A percentile compares a stretch with the other conserved stretches of the same genome.
These are phyloP conservation scores for Erebia aethiops DNA, from an alignment of 2,888 invertebrate species.

Conservation along the genomic window DNA sequence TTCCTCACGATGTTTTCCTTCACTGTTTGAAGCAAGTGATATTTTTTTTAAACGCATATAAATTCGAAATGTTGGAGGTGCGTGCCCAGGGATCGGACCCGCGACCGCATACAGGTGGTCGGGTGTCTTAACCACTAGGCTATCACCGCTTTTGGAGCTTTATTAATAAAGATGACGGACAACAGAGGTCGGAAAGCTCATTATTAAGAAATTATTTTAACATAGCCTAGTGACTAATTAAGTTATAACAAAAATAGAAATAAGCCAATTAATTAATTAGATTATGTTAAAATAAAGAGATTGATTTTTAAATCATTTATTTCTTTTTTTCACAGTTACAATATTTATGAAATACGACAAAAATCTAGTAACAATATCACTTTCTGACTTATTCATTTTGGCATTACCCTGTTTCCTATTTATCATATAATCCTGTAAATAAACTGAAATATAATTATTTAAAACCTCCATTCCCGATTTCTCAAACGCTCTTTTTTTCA, in stretches of 20 bases:
- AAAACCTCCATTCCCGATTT: too few species aligned
- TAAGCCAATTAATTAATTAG: neutral
- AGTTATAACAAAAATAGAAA: neutral
- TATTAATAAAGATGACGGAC: neutral
- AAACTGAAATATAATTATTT: neutral
- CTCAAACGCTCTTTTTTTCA: too few species aligned
- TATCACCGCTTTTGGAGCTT: too few species aligned
- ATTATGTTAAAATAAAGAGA: neutral
- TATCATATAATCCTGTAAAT: constrained; percentile 28
- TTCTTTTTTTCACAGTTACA: constrained; percentile 15
- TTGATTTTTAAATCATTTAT: constrained; percentile 18
- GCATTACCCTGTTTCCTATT: constrained; percentile 51
- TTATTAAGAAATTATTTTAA: neutral
- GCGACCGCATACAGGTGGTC: too few species aligned
- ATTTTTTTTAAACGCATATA: too few species aligned
- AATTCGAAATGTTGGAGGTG: too few species aligned
- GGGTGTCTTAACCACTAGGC: too few species aligned
- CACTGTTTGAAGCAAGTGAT: too few species aligned
- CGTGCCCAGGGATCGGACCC: too few species aligned
- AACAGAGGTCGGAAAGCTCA: neutral
- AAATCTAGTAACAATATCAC: constrained; percentile 52
- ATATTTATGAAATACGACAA: constrained; percentile 16
- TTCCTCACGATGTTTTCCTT: too few species aligned
- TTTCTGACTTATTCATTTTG: constrained; percentile 42
- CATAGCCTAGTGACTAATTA: neutral